Conservation (phyloP, 2,888 invertebrate species). For the Cremastobaeus sp. region DNA sequence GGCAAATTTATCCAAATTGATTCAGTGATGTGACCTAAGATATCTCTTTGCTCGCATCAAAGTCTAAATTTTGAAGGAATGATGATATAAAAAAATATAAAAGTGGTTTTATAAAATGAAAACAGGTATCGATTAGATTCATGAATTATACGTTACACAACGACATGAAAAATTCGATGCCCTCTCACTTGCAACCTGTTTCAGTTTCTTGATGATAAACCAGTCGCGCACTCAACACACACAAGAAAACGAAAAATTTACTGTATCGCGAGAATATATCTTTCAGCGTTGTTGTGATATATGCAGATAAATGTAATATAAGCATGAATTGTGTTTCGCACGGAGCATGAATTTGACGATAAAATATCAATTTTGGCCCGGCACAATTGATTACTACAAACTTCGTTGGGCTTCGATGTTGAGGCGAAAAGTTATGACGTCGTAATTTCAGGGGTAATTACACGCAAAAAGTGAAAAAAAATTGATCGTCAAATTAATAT, state of each 20-base stretch:
- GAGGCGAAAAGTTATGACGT: slow-evolving; percentile 31
- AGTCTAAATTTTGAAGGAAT: too few relatives aligned
- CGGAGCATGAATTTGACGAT: slow-evolving; percentile 28
- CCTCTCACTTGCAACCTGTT: slow-evolving; percentile 18
- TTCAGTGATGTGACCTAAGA: too few relatives aligned
- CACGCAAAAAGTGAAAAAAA: slow-evolving; percentile 5
- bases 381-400: slow-evolving; percentile 33
- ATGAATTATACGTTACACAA: too few relatives aligned
- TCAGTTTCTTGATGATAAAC: slow-evolving; percentile 31
- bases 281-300: slow-evolving; percentile 23
- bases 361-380: slow-evolving; percentile 28
- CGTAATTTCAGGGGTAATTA: slow-evolving; percentile 31
- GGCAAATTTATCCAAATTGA: too few relatives aligned
- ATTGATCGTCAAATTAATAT: slow-evolving; percentile 23
- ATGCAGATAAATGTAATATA: slow-evolving; percentile 35
- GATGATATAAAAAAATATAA: too few relatives aligned
- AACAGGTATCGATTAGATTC: too few relatives aligned
- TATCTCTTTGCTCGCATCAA: too few relatives aligned
- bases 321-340: slow-evolving; percentile 13
- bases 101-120: too few relatives aligned
- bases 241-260: slow-evolving; percentile 38
- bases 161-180: too few relatives aligned
- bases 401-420: slow-evolving; percentile 27
- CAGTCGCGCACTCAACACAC: slow-evolving; percentile 15
- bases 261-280: slow-evolving; percentile 36